Evolutionary conservation across 2,113 vertebrate genomes (phyloP).

Genomic region (Corythornis madagascariensis): DNA sequence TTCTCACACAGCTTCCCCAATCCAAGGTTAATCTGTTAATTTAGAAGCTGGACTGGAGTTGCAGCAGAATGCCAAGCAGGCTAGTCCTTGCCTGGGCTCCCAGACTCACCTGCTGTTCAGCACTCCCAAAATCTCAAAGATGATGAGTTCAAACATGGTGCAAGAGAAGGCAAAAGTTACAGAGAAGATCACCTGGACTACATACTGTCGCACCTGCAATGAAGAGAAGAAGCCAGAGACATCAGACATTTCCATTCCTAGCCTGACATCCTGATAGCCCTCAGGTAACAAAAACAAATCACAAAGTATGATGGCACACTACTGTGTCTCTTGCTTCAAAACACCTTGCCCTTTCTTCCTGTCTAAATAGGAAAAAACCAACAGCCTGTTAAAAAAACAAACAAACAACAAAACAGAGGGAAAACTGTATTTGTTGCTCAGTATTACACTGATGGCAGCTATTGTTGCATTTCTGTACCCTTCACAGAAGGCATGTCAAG

Average conservation of each 20-base stretch:
- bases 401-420: not conserved
- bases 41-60: not conserved
- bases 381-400: not conserved
- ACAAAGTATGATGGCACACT: not conserved
- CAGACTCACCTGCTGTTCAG: constrained; percentile 89
- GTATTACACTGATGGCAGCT: not conserved
- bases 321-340: not conserved
- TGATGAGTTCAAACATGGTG: constrained; percentile 99
- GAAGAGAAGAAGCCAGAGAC: constrained; percentile 17
- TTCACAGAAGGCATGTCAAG: not conserved
- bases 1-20: not conserved
- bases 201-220: constrained; percentile 89
- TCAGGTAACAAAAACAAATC: not conserved
- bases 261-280: not conserved
- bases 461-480: not conserved
- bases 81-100: not conserved
- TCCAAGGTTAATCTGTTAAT: not conserved
- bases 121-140: constrained; percentile 97
- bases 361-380: not conserved
- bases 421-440: not conserved
- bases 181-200: constrained; percentile 97
- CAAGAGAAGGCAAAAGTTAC: constrained; percentile 98
- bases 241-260: not conserved
- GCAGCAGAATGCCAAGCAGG: not conserved
- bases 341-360: not conserved